phyloP scores from a whole-genome alignment of 2,113 vertebrate genomes.

The Corythaixoides concolor region DNA sequence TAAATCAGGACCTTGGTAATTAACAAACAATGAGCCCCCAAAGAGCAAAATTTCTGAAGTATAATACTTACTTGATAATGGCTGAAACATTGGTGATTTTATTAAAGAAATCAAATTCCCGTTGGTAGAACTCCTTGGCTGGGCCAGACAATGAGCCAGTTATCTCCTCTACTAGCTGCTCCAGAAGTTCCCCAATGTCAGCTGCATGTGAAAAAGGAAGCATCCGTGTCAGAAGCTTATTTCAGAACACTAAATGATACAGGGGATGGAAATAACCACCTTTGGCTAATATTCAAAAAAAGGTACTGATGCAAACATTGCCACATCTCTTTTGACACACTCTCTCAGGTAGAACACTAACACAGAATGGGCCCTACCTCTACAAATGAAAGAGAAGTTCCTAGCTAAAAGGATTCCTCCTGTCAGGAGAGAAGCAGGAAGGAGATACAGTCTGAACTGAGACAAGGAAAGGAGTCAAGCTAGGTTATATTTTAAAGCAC shows the following conservation, averaged over 20 bases:
- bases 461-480: not conserved
- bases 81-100: conserved; percentile 96
- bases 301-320: not conserved
- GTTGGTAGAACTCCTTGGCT: conserved; percentile 94
- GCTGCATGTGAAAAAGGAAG: conserved; percentile 70
- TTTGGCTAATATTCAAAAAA: not conserved
- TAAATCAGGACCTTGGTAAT: not conserved
- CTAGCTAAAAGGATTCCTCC: not conserved
- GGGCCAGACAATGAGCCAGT: conserved; percentile 90
- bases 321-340: not conserved
- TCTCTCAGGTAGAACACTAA: not conserved
- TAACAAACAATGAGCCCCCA: not conserved
- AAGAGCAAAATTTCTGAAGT: not conserved
- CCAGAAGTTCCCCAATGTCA: conserved; percentile 93
- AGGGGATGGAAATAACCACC: not conserved
- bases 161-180: conserved; percentile 93
- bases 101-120: conserved; percentile 98
- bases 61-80: conserved; percentile 86
- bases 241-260: not conserved
- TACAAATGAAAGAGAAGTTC: not conserved
- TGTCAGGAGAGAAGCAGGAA: not conserved
- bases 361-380: not conserved
- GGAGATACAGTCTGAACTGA: not conserved
- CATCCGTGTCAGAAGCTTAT: not conserved
- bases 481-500: conserved; percentile 42